A percentile compares a stretch with the other conserved stretches of the same genome.
phyloP scores from a whole-genome alignment of 2,888 invertebrate species.

The Synergus gifuensis region DNA sequence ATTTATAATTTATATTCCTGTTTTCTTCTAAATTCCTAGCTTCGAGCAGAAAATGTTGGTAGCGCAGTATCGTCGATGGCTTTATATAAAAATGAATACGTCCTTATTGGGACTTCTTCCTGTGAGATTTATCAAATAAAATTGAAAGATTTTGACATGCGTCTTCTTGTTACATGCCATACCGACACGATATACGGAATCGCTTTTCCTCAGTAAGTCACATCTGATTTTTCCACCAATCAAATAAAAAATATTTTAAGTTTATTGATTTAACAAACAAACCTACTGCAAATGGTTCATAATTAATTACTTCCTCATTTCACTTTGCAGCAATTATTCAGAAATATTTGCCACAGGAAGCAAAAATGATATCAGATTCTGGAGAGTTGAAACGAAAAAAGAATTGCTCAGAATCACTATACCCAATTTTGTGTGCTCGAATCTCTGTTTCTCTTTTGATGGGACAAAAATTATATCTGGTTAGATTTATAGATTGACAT shows the following conservation, averaged over 20 bases:
- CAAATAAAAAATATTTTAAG: constrained; percentile 6
- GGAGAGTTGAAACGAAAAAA: constrained; percentile 87
- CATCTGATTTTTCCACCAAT: constrained; percentile 8
- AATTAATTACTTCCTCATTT: not conserved
- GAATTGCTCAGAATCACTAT: constrained; percentile 91
- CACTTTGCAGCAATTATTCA: constrained; percentile 83
- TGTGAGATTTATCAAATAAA: constrained; percentile 91
- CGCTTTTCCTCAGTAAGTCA: constrained; percentile 88
- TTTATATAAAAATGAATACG: constrained; percentile 80
- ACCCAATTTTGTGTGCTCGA: constrained; percentile 92
- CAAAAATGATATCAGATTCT: constrained; percentile 90
- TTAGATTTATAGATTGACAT: constrained; percentile 62
- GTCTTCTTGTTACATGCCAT: constrained; percentile 90
- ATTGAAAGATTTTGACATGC: constrained; percentile 83
- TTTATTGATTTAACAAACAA: not conserved
- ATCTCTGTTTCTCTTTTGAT: constrained; percentile 87
- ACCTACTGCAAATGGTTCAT: not conserved
- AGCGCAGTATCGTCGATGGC: constrained; percentile 88
- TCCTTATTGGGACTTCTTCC: constrained; percentile 87
- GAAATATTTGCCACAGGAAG: constrained; percentile 94
- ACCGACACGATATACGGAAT: constrained; percentile 88
- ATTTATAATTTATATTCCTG: constrained; percentile 37
- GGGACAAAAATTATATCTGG: constrained; percentile 90
- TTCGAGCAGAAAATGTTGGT: constrained; percentile 81
- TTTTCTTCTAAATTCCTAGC: constrained; percentile 59